A percentile compares a stretch with the other conserved stretches of the same genome.
Evolutionary conservation across 2,888 invertebrate genomes (phyloP).

Genomic region (Baccha elongata): DNA sequence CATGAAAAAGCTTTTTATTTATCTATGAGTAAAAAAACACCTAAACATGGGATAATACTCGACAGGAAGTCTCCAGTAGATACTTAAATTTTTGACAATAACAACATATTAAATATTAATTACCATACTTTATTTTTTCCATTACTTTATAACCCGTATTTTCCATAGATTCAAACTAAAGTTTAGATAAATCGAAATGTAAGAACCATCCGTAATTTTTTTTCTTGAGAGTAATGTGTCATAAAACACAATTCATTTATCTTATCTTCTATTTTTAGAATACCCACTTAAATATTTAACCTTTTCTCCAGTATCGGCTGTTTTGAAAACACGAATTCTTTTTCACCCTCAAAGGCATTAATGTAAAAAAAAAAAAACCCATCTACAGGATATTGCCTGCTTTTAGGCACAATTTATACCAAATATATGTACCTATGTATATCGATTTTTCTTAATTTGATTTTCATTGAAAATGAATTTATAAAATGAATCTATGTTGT

Average conservation of each 20-base stretch:
- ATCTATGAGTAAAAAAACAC: no score
- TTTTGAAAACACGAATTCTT: not conserved
- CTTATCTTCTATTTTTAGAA: not conserved
- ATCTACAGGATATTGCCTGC: not conserved
- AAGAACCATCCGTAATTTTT: not conserved
- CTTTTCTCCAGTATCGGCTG: not conserved
- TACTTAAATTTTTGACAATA: no score
- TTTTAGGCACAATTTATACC: constrained; percentile 1
- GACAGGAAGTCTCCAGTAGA: no score
- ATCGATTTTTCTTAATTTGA: constrained; percentile 48
- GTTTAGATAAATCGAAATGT: constrained; percentile 24
- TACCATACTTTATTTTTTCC: no score
- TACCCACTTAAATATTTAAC: constrained; percentile 1
- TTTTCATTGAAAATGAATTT: constrained; percentile 50
- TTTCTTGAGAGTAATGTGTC: not conserved
- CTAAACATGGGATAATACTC: no score
- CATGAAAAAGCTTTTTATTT: no score
- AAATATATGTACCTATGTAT: no score
- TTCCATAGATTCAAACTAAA: not conserved
- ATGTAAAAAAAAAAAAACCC: not conserved
- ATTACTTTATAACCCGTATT: no score
- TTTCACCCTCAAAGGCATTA: constrained; percentile 12
- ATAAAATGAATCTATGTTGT: not conserved
- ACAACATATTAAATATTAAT: no score
- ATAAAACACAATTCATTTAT: constrained; percentile 16